Evolutionary conservation across 1,140 invertebrate species (phyloP).

Genomic region (Melipona quadrifasciata): DNA sequence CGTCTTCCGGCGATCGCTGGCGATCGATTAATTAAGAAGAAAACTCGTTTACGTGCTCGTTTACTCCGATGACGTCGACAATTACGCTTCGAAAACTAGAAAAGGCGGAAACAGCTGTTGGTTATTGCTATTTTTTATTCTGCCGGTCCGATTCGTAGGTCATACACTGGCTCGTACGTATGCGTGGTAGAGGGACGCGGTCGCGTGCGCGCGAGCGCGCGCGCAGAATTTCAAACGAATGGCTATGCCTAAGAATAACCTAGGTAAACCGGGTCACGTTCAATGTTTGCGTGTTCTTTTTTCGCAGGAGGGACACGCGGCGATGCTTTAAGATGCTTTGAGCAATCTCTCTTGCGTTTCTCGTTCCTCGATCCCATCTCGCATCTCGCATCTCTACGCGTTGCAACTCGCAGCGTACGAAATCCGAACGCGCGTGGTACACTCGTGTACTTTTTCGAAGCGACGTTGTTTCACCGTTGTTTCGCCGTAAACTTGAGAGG

Average conservation of each 20-base stretch:
- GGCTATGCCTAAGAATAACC: slow-evolving; percentile 57
- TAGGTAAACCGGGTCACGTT: slow-evolving; percentile 62
- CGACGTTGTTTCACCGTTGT: too few species aligned
- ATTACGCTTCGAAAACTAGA: not conserved
- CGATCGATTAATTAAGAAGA: slow-evolving; percentile 50
- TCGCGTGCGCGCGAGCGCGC: not conserved
- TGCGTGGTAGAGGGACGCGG: not conserved
- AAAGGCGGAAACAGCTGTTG: not conserved
- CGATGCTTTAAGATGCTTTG: not conserved
- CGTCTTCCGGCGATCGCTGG: not conserved
- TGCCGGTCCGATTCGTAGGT: not conserved
- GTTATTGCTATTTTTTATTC: not conserved
- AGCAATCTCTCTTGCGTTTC: not conserved
- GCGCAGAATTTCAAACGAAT: slow-evolving; percentile 8
- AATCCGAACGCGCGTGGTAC: not conserved
- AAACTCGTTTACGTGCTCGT: slow-evolving; percentile 37
- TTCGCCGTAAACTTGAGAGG: not conserved
- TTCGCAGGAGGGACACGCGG: slow-evolving; percentile 10
- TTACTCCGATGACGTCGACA: not conserved
- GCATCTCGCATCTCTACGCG: not conserved
- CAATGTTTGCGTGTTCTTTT: slow-evolving; percentile 58
- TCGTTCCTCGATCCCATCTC: not conserved
- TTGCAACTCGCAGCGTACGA: not conserved
- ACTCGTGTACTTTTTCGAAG: too few species aligned
- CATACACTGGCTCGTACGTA: too few species aligned